These are phyloP conservation scores for Dermolepida albohirtum DNA, from an alignment of 2,888 invertebrate species.

Conservation along the genomic window DNA sequence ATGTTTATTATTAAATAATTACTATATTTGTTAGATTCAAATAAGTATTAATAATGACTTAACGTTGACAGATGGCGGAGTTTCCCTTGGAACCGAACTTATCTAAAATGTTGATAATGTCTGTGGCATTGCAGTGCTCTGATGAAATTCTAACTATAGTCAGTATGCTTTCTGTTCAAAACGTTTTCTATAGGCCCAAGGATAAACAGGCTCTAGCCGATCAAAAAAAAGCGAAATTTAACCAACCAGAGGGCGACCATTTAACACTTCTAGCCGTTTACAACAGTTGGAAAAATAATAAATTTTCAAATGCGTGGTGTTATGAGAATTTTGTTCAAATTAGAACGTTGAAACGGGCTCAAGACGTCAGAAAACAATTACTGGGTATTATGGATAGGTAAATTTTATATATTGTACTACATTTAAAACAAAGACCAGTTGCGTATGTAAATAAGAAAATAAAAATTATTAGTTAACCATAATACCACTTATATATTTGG, in stretches of 20 bases:
- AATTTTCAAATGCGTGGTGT: slow-evolving; percentile 99
- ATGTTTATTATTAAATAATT: slow-evolving; percentile 49
- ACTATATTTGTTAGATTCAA: neutral
- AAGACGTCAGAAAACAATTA: slow-evolving; percentile 97
- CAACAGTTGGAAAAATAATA: slow-evolving; percentile 99
- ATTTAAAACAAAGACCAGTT: no score
- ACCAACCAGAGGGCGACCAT: slow-evolving; percentile 99
- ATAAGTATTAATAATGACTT: neutral
- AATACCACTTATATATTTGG: no score
- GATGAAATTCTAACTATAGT: slow-evolving; percentile 99
- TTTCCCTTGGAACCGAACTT: slow-evolving; percentile 98
- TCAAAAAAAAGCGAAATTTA: slow-evolving; percentile 99
- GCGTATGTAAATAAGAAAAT: no score
- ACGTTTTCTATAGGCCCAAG: slow-evolving; percentile 95
- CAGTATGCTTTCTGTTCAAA: slow-evolving; percentile 98
- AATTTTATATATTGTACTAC: slow-evolving; percentile 43
- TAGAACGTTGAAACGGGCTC: slow-evolving; percentile 94
- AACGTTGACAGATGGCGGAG: slow-evolving; percentile 92
- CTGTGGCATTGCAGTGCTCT: slow-evolving; percentile 95
- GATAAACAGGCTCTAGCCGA: slow-evolving; percentile 98
- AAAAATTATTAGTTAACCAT: no score
- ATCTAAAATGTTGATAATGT: slow-evolving; percentile 99
- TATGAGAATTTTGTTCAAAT: slow-evolving; percentile 99
- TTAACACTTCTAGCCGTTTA: slow-evolving; percentile 97
- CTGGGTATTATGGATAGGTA: slow-evolving; percentile 96